Conservation (phyloP, 2,113 vertebrate species). For the Manacus vitellinus region DNA sequence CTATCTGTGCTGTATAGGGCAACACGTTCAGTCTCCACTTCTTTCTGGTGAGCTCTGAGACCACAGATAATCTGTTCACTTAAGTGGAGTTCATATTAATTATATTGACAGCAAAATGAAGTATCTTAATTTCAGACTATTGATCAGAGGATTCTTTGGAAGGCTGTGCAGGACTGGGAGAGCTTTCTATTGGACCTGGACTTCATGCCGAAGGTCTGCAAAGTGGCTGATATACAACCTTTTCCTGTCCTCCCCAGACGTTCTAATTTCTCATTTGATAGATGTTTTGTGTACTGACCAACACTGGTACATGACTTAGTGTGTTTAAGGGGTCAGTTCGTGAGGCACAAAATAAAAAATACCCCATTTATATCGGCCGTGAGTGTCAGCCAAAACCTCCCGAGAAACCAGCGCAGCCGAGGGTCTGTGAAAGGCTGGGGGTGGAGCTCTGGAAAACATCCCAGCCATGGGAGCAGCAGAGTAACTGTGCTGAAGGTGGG, state of each 20-base stretch:
- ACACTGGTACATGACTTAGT: neutral
- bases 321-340: neutral
- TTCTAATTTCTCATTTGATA: neutral
- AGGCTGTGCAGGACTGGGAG: neutral
- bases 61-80: neutral
- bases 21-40: neutral
- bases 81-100: conserved; percentile 27
- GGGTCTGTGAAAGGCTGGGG: neutral
- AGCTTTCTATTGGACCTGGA: neutral
- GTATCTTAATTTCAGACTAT: conserved; percentile 25
- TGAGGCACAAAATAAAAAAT: neutral
- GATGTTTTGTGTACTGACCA: neutral
- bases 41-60: neutral
- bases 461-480: rapidly evolving
- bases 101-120: conserved; percentile 50
- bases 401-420: neutral
- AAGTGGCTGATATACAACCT: neutral
- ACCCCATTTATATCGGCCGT: neutral
- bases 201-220: neutral
- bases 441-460: neutral
- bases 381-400: neutral
- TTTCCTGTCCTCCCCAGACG: neutral
- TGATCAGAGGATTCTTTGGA: neutral
- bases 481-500: neutral
- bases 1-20: neutral